Percentiles rank a stretch among this genome's conserved stretches.
These are phyloP conservation scores for Sinohyriopsis cumingii DNA, from an alignment of 2,888 invertebrate species.

Conservation along the genomic window DNA sequence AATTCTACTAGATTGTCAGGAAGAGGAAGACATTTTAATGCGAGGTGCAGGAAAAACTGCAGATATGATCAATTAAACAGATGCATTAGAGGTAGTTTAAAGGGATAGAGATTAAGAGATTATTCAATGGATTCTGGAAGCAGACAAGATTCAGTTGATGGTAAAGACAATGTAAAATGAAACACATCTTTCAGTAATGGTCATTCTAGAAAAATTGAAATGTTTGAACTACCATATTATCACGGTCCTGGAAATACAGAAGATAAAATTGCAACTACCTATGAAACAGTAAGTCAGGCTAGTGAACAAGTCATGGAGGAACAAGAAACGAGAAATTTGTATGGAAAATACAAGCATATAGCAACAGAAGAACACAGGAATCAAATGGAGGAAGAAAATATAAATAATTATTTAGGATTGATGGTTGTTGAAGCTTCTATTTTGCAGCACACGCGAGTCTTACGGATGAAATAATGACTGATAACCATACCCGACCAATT, in stretches of 20 bases:
- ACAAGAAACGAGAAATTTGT: constrained; percentile 11
- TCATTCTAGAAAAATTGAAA: no score
- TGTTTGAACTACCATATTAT: no score
- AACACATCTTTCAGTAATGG: no score
- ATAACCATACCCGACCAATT: constrained; percentile 1
- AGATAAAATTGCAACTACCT: no score
- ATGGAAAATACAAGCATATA: constrained; percentile 6
- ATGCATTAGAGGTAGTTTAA: no score
- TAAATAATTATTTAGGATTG: constrained; percentile 1
- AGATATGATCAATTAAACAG: constrained; percentile 1
- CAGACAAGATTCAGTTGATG: no score
- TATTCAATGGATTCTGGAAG: no score
- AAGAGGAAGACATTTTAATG: constrained; percentile 8
- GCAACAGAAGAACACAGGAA: background rate
- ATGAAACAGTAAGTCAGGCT: no score
- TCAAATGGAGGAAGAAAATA: background rate
- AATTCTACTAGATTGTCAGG: constrained; percentile 7
- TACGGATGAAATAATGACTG: constrained; percentile 13
- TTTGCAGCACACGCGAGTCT: constrained; percentile 1
- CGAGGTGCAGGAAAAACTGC: constrained; percentile 1
- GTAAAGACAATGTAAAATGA: no score
- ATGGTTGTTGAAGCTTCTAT: constrained; percentile 5
- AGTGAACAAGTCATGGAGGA: constrained; percentile 1
- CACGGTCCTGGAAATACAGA: no score
- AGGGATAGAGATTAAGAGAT: no score